These are phyloP conservation scores for Drosophila rufa DNA, from an alignment of 1,140 invertebrate genomes.

Conservation along the genomic window DNA sequence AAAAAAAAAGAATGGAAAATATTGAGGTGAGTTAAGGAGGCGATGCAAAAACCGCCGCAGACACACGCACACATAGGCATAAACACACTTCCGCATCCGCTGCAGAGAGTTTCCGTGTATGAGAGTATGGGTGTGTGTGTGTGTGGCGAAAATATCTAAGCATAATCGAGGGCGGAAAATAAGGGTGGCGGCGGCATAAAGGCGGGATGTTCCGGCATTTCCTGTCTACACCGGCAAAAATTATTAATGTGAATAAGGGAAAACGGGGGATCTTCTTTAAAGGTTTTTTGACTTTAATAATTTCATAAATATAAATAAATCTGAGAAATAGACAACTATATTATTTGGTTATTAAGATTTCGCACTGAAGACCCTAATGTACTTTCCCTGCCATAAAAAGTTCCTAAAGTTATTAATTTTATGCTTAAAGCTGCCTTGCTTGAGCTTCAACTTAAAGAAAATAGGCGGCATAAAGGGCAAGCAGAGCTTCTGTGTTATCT, in stretches of 20 bases:
- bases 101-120: constrained; percentile 37
- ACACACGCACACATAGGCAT: constrained; percentile 20
- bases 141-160: constrained; percentile 56
- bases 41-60: constrained; percentile 53
- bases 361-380: no score
- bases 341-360: no score
- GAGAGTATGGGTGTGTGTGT: not conserved
- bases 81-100: constrained; percentile 53
- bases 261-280: not conserved
- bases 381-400: no score
- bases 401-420: no score
- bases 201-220: constrained; percentile 26
- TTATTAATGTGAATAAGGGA: not conserved
- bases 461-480: no score
- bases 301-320: no score
- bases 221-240: constrained; percentile 6
- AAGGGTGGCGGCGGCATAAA: not conserved
- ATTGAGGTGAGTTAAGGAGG: constrained; percentile 42
- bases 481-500: constrained; percentile 8
- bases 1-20: constrained; percentile 10
- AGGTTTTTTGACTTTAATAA: not conserved
- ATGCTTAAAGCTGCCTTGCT: not conserved
- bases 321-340: no score
- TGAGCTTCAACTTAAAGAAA: constrained; percentile 28
- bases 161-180: constrained; percentile 48